phyloP scores from a whole-genome alignment of 1,140 invertebrate genomes.

The Drosophila arizonae region DNA sequence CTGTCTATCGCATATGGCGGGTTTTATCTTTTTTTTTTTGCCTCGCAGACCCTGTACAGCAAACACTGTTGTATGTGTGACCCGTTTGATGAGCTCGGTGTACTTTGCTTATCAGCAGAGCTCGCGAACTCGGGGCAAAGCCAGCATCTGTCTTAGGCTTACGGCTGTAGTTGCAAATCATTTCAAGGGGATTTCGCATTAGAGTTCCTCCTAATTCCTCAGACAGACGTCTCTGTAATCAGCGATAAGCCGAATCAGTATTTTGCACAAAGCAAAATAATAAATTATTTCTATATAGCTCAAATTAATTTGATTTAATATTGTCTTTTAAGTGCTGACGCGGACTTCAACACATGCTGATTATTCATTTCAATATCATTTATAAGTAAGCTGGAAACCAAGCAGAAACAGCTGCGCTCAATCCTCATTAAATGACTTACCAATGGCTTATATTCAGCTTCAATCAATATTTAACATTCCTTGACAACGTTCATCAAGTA shows the following conservation, averaged over 20 bases:
- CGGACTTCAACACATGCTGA: neutral
- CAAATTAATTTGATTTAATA: neutral
- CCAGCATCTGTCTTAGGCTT: neutral
- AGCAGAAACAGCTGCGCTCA: too few relatives aligned
- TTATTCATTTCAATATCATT: too few relatives aligned
- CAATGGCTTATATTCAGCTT: too few relatives aligned
- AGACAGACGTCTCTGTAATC: neutral
- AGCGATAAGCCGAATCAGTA: neutral
- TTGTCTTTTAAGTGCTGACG: neutral
- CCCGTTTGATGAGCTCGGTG: neutral
- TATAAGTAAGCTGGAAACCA: too few relatives aligned
- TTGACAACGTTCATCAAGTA: too few relatives aligned
- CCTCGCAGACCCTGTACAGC: conserved; percentile 2
- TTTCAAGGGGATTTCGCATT: neutral
- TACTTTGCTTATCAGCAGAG: conserved; percentile 15
- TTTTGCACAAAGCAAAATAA: neutral
- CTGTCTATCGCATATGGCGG: neutral
- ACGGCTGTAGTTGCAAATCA: neutral
- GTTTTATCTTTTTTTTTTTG: neutral
- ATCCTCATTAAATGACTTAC: too few relatives aligned
- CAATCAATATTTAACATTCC: too few relatives aligned
- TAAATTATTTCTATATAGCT: neutral
- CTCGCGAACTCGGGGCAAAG: conserved; percentile 3
- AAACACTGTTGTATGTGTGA: neutral
- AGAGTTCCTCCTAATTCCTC: neutral